A percentile compares a stretch with the other conserved stretches of the same genome.
Evolutionary conservation across 2,797 vertebrate genomes (phyloP).

Genomic region (Arrhamphus sclerolepis): DNA sequence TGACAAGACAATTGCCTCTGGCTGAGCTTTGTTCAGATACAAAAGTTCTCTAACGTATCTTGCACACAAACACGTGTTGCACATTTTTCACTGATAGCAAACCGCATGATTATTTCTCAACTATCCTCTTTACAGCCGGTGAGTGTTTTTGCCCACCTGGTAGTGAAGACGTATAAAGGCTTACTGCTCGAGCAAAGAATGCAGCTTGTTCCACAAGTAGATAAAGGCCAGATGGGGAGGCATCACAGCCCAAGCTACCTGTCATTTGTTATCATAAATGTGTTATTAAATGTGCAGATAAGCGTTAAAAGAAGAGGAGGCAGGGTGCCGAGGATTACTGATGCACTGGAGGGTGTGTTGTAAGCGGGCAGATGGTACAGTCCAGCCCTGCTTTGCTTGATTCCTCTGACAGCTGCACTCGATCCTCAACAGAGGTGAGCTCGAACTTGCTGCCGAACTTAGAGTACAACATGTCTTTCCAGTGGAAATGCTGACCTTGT

Average conservation of each 20-base stretch:
- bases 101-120: conserved; percentile 40
- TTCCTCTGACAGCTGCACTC: conserved; percentile 72
- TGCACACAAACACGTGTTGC: conserved; percentile 7
- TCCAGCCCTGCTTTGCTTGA: conserved; percentile 48
- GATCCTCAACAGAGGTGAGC: conserved; percentile 66
- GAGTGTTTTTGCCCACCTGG: conserved; percentile 54
- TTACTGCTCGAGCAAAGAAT: conserved; percentile 65
- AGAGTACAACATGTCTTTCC: conserved; percentile 61
- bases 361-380: conserved; percentile 66
- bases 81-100: conserved; percentile 28
- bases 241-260: conserved; percentile 66
- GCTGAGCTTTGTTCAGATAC: conserved; percentile 6
- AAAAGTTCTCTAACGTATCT: conserved; percentile 6
- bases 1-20: conserved; percentile 11
- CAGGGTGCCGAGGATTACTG: conserved; percentile 64
- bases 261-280: conserved; percentile 80
- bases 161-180: conserved; percentile 56
- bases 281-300: conserved; percentile 78
- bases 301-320: conserved; percentile 75
- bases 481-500: conserved; percentile 63
- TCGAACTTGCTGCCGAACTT: conserved; percentile 47
- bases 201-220: conserved; percentile 69
- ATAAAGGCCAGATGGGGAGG: conserved; percentile 66
- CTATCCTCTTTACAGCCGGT: conserved; percentile 29
- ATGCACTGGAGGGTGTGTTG: conserved; percentile 68